Base-by-base conservation (phyloP, 1,140 invertebrate genomes). In the Micrasema longulum region DNA sequence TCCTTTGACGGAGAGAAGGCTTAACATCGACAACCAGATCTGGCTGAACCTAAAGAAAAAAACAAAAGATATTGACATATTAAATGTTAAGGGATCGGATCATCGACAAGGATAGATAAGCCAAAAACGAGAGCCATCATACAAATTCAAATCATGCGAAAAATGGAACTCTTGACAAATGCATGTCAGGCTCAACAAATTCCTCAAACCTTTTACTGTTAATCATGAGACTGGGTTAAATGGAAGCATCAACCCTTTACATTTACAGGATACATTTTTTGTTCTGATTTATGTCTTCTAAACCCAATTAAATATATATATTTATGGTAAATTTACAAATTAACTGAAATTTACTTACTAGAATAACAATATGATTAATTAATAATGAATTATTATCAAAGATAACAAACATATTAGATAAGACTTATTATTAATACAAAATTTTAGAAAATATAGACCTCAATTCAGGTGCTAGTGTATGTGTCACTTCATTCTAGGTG, bases 21-120 rank as follows among this genome's bases (percentile, higher is more conserved):
- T 99, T 99, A 72, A 97, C 92, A 79, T 99, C 97, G 12, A 99
- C 97, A 35, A 97, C 91, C 43, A 99, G 85, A 81, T 96, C 95
- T 0, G 97, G 97, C 73, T 88, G 87, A 11, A 88, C 87, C 84
- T 85, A 70, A 4, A 31, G 35, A 35, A 26, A 64, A 69, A 1
- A 52, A 52, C 22, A 14, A 11, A 53, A 31, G n/a, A 48, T 12
- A 22, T 38, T 18, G n/a, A 18, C 7, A 2, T 18, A 16, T 1
- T 14, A 36, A 57, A 60, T 36, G 11, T 38, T 1, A 6, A 5
- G n/a, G 1, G n/a, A 20, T 7, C 0, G 20, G 0, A 7, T 11
- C 11, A 22, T 18, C 36, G 12, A 62, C 5, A 26, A 50, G 2
- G 41, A 20, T 26, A n/a, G n/a, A n/a, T n/a, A n/a, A n/a, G n/a